These are phyloP conservation scores for Drosophila ohnishii DNA, from an alignment of 1,140 invertebrate species.

Conservation along the genomic window DNA sequence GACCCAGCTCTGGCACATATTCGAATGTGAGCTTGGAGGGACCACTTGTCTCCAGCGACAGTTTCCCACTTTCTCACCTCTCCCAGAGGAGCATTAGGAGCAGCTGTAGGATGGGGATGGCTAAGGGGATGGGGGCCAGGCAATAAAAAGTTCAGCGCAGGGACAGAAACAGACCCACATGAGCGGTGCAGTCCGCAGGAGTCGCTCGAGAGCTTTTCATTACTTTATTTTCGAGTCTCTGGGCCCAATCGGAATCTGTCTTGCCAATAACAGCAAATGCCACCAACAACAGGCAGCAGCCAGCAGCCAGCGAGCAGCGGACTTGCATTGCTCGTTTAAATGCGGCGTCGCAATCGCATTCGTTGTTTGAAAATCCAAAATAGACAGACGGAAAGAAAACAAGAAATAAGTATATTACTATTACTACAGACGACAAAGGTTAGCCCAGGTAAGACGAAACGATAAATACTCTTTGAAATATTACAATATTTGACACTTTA, in stretches of 20 bases:
- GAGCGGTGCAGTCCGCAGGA: conserved; percentile 12
- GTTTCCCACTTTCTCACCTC: conserved; percentile 48
- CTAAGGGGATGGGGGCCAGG: conserved; percentile 8
- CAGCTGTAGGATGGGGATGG: not conserved
- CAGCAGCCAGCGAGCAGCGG: conserved; percentile 12
- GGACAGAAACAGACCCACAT: conserved; percentile 14
- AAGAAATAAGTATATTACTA: conserved; percentile 55
- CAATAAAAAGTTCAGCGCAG: conserved; percentile 41
- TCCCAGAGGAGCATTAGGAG: conserved; percentile 5
- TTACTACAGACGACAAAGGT: conserved; percentile 37
- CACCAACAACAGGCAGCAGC: conserved; percentile 12
- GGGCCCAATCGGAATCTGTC: conserved; percentile 50
- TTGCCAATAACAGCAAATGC: conserved; percentile 46
- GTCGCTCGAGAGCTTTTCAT: conserved; percentile 45
- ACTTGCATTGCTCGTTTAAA: conserved; percentile 45
- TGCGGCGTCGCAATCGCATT: conserved; percentile 51
- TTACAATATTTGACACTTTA: not conserved
- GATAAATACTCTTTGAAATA: conserved; percentile 9
- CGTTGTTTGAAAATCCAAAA: conserved; percentile 48
- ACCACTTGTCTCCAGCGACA: conserved; percentile 48
- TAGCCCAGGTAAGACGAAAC: not conserved
- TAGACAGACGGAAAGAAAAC: conserved; percentile 48
- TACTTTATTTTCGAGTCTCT: conserved; percentile 56
- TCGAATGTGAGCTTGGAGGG: conserved; percentile 37
- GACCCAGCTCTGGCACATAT: conserved; percentile 36